Base-by-base conservation (phyloP, 2,888 invertebrate genomes). In the Plebejus anna region DNA sequence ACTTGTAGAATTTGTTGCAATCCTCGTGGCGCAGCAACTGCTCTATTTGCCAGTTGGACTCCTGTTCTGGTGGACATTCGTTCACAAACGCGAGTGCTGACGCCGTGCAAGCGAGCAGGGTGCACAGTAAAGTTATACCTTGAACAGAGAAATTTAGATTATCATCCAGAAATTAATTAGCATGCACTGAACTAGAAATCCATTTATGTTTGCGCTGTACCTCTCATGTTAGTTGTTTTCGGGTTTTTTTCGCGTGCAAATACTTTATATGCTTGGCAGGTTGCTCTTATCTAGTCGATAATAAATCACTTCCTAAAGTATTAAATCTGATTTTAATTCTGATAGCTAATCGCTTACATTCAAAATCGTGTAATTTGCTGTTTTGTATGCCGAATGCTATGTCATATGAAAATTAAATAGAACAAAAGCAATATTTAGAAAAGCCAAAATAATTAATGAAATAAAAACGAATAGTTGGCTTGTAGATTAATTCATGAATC, bases 1-100 rank as follows among this genome's bases (percentile, higher is more conserved):
- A 96, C 82, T 96, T 96, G 76, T 96, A 92, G 85, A 95, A 96
- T 83, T 94, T 95, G 77, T 95, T 89, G 83, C 96, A 96, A 76
- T 94, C 91, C 0, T 88, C 90, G 75, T 93, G 92, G 36, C 94
- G 94, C 0, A 96, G 90, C 77, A 96, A 94, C 84, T 94, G 92
- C 79, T 91, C 91, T 32, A 89, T 86, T 32, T 80, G 79, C 89
- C 90, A 90, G 80, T 91, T 82, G 0, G 9, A 28, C 76, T 80
- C 85, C 79, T 90, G 91, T 28, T 87, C 90, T 0, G 82, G 5
- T 0, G 92, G 92, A 76, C 92, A 92, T 76, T 84, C 76, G 0
- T 84, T 82, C 1, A 83, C 84, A 61, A 82, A 84, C 61, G 79
- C 81, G 6, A 78, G 82, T 1, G 82, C 83, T 75, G 84, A 84